Base-by-base conservation (phyloP, 2,888 invertebrate genomes). In the Campopleginae sp. region DNA sequence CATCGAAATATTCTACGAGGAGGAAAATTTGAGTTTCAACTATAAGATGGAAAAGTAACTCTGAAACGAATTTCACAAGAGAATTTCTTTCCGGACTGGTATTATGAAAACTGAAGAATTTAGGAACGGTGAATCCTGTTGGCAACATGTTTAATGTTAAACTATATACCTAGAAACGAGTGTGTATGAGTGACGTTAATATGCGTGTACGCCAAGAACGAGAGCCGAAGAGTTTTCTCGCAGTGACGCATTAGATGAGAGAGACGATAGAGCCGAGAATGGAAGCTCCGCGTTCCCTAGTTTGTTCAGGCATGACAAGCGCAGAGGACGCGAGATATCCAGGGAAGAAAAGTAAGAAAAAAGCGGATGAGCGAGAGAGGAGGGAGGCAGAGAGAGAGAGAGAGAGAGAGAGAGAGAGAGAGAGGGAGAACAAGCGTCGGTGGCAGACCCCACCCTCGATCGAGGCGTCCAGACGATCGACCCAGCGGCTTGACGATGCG, bases 401-500 rank as follows among this genome's bases (percentile, higher is more conserved):
- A 80, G 51, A 70, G 74, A 54, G 70, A 38, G 77, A 4, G 17
- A 71, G 33, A 23, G 54, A 48, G 70, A 58, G 65, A 42, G 63
- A n/a, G 75, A 31, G 79, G 38, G 58, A 61, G 85, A 58, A 75
- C 66, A 85, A 66, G 80, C 82, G 81, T 82, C 66, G 75, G 84
- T 75, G 81, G 80, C 74, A 74, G 61, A 74, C 77, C 71, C 72
- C 74, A 72, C 65, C 63, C 79, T 80, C 66, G 70, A 79, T 46
- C 70, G 75, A 77, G 82, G 85, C 82, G 80, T 85, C 85, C 85
- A 82, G 85, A 85, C 85, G 85, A 85, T 85, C 85, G 85, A 85
- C 82, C 85, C 76, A 71, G 66, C 65, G 72, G 79, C 78, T 82
- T 80, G 76, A 80, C 85, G 82, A 71, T 54, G 48, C 72, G 65